Evolutionary conservation across 2,113 vertebrate genomes (phyloP).

Genomic region (Crocuta crocuta): DNA sequence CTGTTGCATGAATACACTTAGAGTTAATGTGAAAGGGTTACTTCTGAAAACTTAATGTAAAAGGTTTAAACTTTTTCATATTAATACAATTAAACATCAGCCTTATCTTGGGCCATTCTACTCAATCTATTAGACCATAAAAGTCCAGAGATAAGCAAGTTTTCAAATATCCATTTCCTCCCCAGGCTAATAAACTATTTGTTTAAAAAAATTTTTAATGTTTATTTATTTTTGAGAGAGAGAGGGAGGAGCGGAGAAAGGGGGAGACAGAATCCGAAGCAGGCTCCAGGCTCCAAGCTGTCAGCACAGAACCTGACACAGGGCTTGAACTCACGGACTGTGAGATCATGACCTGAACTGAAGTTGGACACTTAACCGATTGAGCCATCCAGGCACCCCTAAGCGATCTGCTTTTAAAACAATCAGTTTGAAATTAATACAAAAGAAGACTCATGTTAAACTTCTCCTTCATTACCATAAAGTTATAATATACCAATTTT

Average conservation of each 20-base stretch:
- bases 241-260: neutral
- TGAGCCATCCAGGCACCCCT: no score
- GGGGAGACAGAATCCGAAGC: neutral
- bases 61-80: neutral
- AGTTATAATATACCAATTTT: neutral
- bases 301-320: neutral
- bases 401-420: neutral
- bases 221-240: neutral
- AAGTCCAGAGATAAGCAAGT: neutral
- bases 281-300: neutral
- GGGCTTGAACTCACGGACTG: neutral
- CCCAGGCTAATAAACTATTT: neutral
- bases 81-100: neutral
- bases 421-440: neutral
- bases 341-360: no score
- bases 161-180: conserved; percentile 31
- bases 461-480: conserved; percentile 2
- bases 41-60: conserved; percentile 3
- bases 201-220: neutral
- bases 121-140: neutral
- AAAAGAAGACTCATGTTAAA: neutral
- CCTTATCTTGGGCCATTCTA: conserved; percentile 26
- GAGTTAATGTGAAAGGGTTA: neutral
- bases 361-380: no score
- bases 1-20: neutral